phyloP scores from a whole-genome alignment of 2,797 vertebrate species.

The Silurus aristotelis region DNA sequence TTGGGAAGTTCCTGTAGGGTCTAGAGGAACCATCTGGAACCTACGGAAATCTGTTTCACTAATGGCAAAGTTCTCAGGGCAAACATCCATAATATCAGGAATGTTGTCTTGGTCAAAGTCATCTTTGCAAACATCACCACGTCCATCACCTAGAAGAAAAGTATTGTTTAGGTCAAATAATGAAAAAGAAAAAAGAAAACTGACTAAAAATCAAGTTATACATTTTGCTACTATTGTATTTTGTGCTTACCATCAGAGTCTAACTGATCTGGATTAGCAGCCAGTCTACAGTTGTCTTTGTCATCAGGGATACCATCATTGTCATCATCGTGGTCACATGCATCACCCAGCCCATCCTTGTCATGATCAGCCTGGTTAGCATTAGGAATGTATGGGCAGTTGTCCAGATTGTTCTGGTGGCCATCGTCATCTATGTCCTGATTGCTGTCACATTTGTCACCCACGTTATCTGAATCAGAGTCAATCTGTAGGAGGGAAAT shows the following conservation, averaged over 20 bases:
- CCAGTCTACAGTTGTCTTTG: conserved; percentile 94
- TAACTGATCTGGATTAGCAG: conserved; percentile 89
- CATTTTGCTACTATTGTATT: not conserved
- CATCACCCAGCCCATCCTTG: conserved; percentile 97
- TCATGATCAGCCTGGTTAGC: conserved; percentile 98
- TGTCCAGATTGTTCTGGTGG: conserved; percentile 99
- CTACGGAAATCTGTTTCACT: conserved; percentile 96
- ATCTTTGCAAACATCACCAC: conserved; percentile 93
- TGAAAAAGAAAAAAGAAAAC: not conserved
- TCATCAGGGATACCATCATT: conserved; percentile 96
- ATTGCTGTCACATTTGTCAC: conserved; percentile 96
- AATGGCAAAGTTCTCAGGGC: conserved; percentile 95
- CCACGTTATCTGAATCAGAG: conserved; percentile 91
- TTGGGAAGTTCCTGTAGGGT: conserved; percentile 96
- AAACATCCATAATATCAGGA: conserved; percentile 91
- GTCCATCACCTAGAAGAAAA: conserved; percentile 83
- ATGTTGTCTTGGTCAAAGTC: conserved; percentile 95
- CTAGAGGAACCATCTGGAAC: conserved; percentile 99
- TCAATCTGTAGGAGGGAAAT: conserved; percentile 79
- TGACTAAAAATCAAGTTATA: not conserved
- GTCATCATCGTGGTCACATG: conserved; percentile 96
- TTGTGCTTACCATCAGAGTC: conserved; percentile 89
- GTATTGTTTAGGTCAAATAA: conserved; percentile 2
- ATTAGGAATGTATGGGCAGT: conserved; percentile 96
- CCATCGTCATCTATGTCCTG: conserved; percentile 98